Conservation (phyloP, 2,797 vertebrate species). For the Rhabdomys pumilio region DNA sequence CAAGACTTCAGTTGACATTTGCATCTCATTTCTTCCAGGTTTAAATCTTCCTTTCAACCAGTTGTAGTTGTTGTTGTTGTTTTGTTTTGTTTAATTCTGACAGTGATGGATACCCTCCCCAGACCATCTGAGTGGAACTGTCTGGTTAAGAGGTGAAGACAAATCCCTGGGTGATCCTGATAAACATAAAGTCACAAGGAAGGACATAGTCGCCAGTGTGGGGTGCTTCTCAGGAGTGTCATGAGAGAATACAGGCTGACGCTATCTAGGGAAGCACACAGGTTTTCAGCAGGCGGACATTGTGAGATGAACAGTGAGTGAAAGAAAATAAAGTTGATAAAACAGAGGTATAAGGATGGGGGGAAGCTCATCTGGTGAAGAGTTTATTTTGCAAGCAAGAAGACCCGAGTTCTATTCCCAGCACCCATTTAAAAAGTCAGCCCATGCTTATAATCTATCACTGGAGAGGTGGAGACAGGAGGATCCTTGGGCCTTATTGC, state of each 20-base stretch:
- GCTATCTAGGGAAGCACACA: accelerated
- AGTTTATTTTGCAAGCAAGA: background rate
- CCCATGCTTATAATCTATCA: background rate
- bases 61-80: background rate
- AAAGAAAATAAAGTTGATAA: background rate
- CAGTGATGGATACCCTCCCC: background rate
- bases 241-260: background rate
- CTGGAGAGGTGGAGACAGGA: background rate
- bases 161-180: background rate
- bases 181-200: background rate
- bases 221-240: background rate
- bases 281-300: accelerated
- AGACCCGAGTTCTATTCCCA: background rate
- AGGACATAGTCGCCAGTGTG: accelerated
- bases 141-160: background rate
- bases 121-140: background rate
- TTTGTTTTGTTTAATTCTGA: background rate
- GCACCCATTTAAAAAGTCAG: background rate
- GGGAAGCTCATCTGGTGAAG: background rate
- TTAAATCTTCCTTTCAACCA: background rate
- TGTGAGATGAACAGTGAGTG: background rate
- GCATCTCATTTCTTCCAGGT: background rate
- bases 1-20: background rate
- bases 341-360: too few species aligned
- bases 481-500: background rate